Conservation (phyloP, 2,888 invertebrate genomes). For the Mesorhabditis belari region DNA sequence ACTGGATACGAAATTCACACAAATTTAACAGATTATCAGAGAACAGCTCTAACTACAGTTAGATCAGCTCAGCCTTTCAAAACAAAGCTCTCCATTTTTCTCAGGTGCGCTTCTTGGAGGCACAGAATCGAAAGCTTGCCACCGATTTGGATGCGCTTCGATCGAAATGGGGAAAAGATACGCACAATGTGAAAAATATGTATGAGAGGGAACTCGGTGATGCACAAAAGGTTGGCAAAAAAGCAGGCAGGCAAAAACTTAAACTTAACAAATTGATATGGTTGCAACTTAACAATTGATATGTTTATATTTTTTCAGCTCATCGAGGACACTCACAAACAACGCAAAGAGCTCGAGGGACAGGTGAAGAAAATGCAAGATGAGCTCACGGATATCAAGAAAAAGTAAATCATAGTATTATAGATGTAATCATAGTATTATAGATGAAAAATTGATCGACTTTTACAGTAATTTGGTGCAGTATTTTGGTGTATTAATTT, state of each 20-base stretch:
- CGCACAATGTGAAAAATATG: constrained; percentile 33
- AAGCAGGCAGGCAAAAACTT: too few species aligned
- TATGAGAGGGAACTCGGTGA: constrained; percentile 40
- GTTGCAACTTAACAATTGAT: neutral
- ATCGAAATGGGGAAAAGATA: constrained; percentile 44
- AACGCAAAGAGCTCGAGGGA: constrained; percentile 39
- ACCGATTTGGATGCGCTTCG: constrained; percentile 43
- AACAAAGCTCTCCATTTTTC: constrained; percentile 3
- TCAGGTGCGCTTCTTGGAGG: constrained; percentile 53
- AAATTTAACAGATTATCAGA: too few species aligned
- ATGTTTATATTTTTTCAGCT: constrained; percentile 6
- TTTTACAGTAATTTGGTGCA: too few species aligned
- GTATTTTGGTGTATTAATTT: neutral
- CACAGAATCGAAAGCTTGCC: constrained; percentile 44
- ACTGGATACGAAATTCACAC: too few species aligned
- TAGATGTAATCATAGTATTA: constrained; percentile 16
- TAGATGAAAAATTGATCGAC: too few species aligned
- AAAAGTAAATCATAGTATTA: constrained; percentile 24
- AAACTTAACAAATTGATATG: neutral
- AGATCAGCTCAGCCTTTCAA: too few species aligned
- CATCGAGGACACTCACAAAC: constrained; percentile 34
- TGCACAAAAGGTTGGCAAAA: constrained; percentile 20
- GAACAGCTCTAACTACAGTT: too few species aligned
- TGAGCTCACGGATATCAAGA: constrained; percentile 42
- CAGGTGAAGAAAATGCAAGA: constrained; percentile 42